These are phyloP conservation scores for Gallinago paraguaiae DNA, from an alignment of 2,113 vertebrate genomes.

Conservation along the genomic window DNA sequence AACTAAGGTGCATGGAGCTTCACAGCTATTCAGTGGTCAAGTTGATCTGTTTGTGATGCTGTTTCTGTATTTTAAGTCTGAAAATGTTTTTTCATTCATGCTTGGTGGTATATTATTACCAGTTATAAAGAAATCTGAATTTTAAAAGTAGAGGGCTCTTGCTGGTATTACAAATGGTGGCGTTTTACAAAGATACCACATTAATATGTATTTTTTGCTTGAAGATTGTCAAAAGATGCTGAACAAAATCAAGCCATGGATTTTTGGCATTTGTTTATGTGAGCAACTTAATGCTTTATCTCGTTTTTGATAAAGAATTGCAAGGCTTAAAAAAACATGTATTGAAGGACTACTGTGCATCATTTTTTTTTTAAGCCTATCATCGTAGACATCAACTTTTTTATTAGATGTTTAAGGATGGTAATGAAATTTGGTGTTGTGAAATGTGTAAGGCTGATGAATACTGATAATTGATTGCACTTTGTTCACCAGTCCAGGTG, in stretches of 20 bases:
- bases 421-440: not conserved
- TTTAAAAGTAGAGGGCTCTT: not conserved
- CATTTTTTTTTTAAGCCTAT: not conserved
- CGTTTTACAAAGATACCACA: not conserved
- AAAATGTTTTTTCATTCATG: not conserved
- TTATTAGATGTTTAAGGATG: not conserved
- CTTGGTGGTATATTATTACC: not conserved
- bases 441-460: not conserved
- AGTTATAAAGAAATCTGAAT: not conserved
- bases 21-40: not conserved
- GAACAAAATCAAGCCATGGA: not conserved
- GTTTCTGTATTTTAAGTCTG: not conserved
- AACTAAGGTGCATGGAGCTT: not conserved
- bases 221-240: not conserved
- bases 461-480: not conserved
- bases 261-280: not conserved
- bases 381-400: not conserved
- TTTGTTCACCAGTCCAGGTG: not conserved
- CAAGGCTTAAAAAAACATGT: not conserved
- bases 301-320: not conserved
- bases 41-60: not conserved
- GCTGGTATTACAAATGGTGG: not conserved
- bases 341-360: not conserved
- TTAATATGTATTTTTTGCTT: not conserved
- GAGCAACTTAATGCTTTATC: not conserved